Conservation (phyloP, 2,797 vertebrate species). For the Agapornis canus region DNA sequence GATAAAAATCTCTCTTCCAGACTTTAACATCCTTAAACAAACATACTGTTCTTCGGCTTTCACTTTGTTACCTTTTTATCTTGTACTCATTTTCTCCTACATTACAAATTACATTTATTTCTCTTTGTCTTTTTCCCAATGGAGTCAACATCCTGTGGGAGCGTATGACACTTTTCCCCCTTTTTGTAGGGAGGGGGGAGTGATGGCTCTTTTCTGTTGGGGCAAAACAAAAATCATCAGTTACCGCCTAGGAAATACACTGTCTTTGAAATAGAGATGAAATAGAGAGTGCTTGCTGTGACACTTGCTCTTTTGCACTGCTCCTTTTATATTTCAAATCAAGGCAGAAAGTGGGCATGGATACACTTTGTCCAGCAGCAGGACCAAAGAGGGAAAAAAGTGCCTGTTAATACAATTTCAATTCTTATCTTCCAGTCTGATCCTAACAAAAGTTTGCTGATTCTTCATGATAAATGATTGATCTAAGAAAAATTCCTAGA, state of each 20-base stretch:
- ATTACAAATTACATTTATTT: not conserved
- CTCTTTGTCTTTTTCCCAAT: not conserved
- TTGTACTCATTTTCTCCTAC: not conserved
- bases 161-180: not conserved
- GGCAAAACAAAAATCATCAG: not conserved
- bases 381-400: not conserved
- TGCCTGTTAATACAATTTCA: not conserved
- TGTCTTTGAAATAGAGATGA: not conserved
- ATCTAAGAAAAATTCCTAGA: not conserved
- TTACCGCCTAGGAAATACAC: not conserved
- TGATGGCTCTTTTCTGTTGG: not conserved
- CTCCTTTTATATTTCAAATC: not conserved
- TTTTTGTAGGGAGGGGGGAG: not conserved
- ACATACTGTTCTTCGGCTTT: not conserved
- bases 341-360: not conserved
- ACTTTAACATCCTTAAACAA: not conserved
- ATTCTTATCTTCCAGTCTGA: not conserved
- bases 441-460: not conserved
- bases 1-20: not conserved
- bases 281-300: not conserved
- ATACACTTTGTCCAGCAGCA: not conserved
- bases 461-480: not conserved
- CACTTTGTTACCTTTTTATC: not conserved
- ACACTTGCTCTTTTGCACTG: not conserved
- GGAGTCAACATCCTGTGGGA: not conserved